phyloP scores from a whole-genome alignment of 2,888 invertebrate species.

The Latrodectus elegans region DNA sequence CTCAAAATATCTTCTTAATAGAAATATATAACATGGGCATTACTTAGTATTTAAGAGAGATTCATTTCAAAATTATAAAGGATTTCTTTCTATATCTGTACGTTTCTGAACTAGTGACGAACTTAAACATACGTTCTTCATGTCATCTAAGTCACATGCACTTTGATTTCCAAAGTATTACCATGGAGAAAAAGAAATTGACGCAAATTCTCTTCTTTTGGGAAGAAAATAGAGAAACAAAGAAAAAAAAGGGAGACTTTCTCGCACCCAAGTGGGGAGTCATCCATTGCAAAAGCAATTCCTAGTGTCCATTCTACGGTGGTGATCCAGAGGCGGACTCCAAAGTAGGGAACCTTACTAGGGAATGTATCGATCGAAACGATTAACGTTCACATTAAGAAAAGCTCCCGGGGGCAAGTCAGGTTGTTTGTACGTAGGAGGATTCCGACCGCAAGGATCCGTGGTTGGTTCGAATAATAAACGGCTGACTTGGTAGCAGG shows the following conservation, averaged over 20 bases:
- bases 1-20: too few relatives aligned
- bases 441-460: slow-evolving; percentile 33
- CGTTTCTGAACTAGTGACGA: too few relatives aligned
- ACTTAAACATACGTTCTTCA: too few relatives aligned
- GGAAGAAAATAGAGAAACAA: too few relatives aligned
- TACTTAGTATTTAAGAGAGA: too few relatives aligned
- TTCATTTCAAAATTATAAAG: too few relatives aligned
- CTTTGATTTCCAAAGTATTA: too few relatives aligned
- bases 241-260: background rate
- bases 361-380: slow-evolving; percentile 51
- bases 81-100: too few relatives aligned
- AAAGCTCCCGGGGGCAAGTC: slow-evolving; percentile 13
- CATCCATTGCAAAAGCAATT: background rate
- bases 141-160: too few relatives aligned
- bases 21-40: too few relatives aligned
- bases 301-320: background rate
- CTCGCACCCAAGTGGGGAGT: background rate
- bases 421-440: slow-evolving; percentile 32
- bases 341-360: slow-evolving; percentile 5
- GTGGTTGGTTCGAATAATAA: slow-evolving; percentile 25
- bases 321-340: background rate
- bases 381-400: slow-evolving; percentile 58
- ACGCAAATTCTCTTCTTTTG: too few relatives aligned
- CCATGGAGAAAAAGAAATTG: too few relatives aligned
- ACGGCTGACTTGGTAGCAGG: slow-evolving; percentile 32